These are phyloP conservation scores for Temnothorax nylanderi DNA, from an alignment of 1,140 invertebrate genomes.

Conservation along the genomic window DNA sequence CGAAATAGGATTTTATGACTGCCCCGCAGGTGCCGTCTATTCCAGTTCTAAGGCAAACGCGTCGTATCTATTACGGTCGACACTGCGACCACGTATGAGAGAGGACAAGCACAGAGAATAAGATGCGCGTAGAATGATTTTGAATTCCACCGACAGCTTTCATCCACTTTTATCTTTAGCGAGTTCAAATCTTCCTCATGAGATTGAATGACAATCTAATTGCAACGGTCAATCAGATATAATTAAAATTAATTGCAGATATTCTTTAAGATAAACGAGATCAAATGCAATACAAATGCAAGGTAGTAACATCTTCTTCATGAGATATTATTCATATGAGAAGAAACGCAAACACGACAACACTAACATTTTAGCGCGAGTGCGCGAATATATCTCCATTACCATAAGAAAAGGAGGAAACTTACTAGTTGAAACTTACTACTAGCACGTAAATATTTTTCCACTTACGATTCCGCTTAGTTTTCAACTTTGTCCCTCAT, in stretches of 20 bases:
- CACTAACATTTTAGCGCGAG: not conserved
- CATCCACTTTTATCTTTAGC: not conserved
- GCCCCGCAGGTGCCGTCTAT: slow-evolving; percentile 28
- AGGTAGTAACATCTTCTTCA: not conserved
- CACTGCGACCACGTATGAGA: not conserved
- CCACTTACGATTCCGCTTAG: not conserved
- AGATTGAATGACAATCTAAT: not conserved
- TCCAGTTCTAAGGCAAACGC: slow-evolving; percentile 30
- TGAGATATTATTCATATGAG: not conserved
- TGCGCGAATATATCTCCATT: not conserved
- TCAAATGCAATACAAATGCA: not conserved
- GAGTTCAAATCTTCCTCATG: not conserved
- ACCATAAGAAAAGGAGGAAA: not conserved
- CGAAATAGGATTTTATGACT: slow-evolving; percentile 47
- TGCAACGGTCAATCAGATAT: not conserved
- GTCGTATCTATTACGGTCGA: not conserved
- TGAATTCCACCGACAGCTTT: too few species aligned
- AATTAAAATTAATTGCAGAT: slow-evolving; percentile 11
- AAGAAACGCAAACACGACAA: not conserved
- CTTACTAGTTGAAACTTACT: not conserved
- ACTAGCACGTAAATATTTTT: not conserved
- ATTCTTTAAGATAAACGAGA: not conserved
- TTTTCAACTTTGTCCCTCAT: not conserved
- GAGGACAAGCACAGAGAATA: not conserved
- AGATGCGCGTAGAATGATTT: not conserved